These are phyloP conservation scores for Drosophila cardini DNA, from an alignment of 1,140 invertebrate species.

Conservation along the genomic window DNA sequence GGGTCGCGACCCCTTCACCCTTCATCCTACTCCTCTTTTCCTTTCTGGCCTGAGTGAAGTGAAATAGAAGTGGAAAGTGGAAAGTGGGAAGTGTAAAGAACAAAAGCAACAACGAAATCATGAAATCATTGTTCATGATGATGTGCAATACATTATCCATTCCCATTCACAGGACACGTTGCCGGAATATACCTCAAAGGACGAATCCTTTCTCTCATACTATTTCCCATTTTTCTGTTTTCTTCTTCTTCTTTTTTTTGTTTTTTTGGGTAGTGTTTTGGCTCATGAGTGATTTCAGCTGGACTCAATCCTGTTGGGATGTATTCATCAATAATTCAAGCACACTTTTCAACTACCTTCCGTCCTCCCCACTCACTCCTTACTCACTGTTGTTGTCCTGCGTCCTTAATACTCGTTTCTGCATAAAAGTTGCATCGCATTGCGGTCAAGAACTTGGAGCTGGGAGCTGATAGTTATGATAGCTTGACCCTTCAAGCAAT, in stretches of 20 bases:
- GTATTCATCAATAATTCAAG: conserved; percentile 79
- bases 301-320: conserved; percentile 69
- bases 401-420: conserved; percentile 23
- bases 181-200: conserved; percentile 62
- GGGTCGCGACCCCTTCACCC: conserved; percentile 24
- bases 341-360: conserved; percentile 52
- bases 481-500: conserved; percentile 2
- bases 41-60: conserved; percentile 35
- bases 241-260: neutral
- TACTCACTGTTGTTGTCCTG: conserved; percentile 15
- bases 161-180: conserved; percentile 57
- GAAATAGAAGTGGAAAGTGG: conserved; percentile 24
- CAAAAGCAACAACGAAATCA: conserved; percentile 61
- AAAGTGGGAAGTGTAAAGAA: conserved; percentile 29
- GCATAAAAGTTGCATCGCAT: conserved; percentile 57
- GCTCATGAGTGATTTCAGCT: conserved; percentile 73
- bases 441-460: conserved; percentile 31
- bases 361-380: neutral
- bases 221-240: neutral
- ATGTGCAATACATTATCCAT: conserved; percentile 80
- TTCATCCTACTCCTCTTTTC: neutral
- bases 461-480: conserved; percentile 20
- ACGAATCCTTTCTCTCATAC: conserved; percentile 43
- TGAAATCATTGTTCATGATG: conserved; percentile 81
- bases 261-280: conserved; percentile 26